phyloP scores from a whole-genome alignment of 2,113 vertebrate species.

The Python bivittatus region DNA sequence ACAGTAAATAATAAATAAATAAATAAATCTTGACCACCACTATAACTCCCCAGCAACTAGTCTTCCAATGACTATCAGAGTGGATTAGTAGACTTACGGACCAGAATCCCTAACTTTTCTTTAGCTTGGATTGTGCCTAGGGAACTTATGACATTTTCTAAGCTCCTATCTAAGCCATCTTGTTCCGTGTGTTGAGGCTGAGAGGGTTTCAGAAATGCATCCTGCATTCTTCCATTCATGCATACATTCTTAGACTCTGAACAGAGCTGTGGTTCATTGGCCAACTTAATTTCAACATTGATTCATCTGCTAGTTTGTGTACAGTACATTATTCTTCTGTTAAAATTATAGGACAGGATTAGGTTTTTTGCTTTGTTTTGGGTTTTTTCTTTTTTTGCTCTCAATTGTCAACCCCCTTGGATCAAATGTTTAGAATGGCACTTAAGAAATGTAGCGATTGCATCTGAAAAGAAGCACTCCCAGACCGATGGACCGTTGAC shows the following conservation, averaged over 20 bases:
- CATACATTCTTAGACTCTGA: not conserved
- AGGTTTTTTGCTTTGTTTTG: not conserved
- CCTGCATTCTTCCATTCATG: no score
- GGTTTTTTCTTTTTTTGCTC: not conserved
- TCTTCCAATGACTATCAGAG: not conserved
- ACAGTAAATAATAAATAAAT: no score
- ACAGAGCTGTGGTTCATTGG: not conserved
- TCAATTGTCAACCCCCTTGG: not conserved
- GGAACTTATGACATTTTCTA: not conserved
- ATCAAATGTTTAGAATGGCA: not conserved
- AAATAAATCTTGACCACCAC: not conserved
- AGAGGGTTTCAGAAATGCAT: not conserved
- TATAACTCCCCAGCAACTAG: not conserved
- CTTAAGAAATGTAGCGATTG: not conserved
- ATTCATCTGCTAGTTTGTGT: not conserved
- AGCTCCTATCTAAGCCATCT: not conserved
- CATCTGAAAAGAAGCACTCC: not conserved
- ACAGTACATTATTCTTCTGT: not conserved
- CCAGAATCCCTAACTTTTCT: not conserved
- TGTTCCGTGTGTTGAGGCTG: not conserved
- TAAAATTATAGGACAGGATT: not conserved
- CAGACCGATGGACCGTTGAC: conserved; percentile 5
- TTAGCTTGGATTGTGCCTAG: not conserved
- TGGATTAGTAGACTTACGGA: not conserved
- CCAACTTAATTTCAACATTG: not conserved